Evolutionary conservation across 1,140 invertebrate genomes (phyloP), one percentile per base, ranked within the genome.

Genomic region (Limonius californicus): DNA sequence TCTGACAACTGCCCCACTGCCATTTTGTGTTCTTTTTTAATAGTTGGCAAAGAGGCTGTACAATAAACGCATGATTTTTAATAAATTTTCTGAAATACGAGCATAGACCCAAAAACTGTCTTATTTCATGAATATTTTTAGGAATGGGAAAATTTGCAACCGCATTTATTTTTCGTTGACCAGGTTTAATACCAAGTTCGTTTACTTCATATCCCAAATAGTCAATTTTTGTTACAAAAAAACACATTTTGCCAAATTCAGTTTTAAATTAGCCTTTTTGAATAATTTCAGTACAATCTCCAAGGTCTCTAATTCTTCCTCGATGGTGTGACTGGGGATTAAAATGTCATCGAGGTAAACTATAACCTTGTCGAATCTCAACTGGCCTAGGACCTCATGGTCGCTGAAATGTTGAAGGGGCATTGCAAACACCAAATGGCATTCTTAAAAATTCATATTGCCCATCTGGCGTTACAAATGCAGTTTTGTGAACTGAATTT

Each of bases 401-500:
- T 15, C 58, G 45, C 11, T 18, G 59, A 16, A 64, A 64, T 16
- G n/a, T 62, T 0, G 65, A 63, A 6, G 76, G 72, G 2, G 70
- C 73, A 53, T 71, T 74, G 0, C 59, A 66, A 0, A 78, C 53
- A 0, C 75, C 75, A 65, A 79, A 81, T 7, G 75, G 75, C 61
- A 79, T 67, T 55, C 68, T 62, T 0, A 62, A 42, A 57, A 74
- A 81, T 61, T 81, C 78, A 54, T 77, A 82, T 20, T 72, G 73
- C 0, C 58, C 70, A 43, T 73, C 72, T 0, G 70, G 72, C 0
- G 68, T 74, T 1, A 72, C 63, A 56, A 78, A 77, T 1, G 73
- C 66, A 0, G 75, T 76, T 55, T 73, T 67, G 11, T 20, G 7
- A 12, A 19, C 53, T 15, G 65, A 45, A 42, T 53, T 55, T 4